Conservation (phyloP, 2,113 vertebrate species). For the Laticauda colubrina region DNA sequence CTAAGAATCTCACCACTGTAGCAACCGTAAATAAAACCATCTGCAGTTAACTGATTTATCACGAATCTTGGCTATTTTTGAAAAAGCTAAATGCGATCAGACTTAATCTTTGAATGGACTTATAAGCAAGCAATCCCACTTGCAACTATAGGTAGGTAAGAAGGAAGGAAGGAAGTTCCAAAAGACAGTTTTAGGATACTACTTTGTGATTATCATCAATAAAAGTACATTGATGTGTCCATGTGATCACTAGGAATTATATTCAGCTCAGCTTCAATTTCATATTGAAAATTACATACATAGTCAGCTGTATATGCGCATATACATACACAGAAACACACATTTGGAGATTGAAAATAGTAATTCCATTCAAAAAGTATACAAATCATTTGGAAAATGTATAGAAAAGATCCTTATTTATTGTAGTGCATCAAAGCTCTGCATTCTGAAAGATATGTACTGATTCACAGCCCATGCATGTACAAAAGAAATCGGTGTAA, state of each 20-base stretch:
- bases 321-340: not conserved
- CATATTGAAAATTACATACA: not conserved
- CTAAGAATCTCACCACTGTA: not conserved
- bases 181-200: not conserved
- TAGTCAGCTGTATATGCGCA: not conserved
- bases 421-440: not conserved
- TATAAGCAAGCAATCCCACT: not conserved
- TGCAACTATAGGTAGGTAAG: not conserved
- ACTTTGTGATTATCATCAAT: not conserved
- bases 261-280: not conserved
- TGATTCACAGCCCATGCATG: conserved; percentile 4
- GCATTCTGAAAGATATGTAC: conserved; percentile 23
- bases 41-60: not conserved
- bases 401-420: conserved; percentile 39
- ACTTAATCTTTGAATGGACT: not conserved
- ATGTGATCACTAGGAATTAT: conserved; percentile 25
- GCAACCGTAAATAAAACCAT: not conserved
- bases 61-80: not conserved
- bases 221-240: not conserved
- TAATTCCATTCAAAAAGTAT: conserved; percentile 58
- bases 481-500: not conserved
- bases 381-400: conserved; percentile 51
- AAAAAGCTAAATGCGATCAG: not conserved
- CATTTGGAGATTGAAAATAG: conserved; percentile 34
- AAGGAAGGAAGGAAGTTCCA: not conserved